A percentile compares a stretch with the other conserved stretches of the same genome.
phyloP scores from a whole-genome alignment of 2,888 invertebrate species.

The Spicauda simplicius region DNA sequence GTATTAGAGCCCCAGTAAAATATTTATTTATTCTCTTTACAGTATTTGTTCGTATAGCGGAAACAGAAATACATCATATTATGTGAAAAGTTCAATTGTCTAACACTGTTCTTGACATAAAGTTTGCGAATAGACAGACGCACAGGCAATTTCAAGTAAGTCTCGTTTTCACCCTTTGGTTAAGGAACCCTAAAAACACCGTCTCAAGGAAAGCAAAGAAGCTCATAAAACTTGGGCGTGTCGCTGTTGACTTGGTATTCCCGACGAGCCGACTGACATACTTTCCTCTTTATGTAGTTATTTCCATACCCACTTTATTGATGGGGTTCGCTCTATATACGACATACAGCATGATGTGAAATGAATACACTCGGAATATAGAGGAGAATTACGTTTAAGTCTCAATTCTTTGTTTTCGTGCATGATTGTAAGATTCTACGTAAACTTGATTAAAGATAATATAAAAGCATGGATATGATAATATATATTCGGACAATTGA shows the following conservation, averaged over 20 bases:
- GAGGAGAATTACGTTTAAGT: neutral
- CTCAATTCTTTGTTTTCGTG: neutral
- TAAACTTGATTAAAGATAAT: neutral
- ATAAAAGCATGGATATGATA: neutral
- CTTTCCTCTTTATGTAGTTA: neutral
- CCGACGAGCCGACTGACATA: neutral
- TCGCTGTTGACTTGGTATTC: neutral
- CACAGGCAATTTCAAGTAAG: no score
- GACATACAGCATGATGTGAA: no score
- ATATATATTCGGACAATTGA: neutral
- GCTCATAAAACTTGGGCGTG: constrained; percentile 1
- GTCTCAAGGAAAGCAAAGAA: neutral
- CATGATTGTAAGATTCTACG: neutral
- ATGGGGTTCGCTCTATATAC: neutral
- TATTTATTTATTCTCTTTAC: no score
- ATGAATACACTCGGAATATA: no score
- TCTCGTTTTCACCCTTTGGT: no score
- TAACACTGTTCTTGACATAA: no score
- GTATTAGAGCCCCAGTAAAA: no score
- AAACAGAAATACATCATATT: no score
- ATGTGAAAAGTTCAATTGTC: no score
- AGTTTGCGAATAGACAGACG: no score
- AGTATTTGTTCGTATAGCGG: no score
- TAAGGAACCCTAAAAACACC: no score
- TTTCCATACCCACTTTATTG: neutral